A percentile compares a stretch with the other conserved stretches of the same genome.
phyloP scores from a whole-genome alignment of 2,888 invertebrate genomes.

The Napeogenes sylphis region DNA sequence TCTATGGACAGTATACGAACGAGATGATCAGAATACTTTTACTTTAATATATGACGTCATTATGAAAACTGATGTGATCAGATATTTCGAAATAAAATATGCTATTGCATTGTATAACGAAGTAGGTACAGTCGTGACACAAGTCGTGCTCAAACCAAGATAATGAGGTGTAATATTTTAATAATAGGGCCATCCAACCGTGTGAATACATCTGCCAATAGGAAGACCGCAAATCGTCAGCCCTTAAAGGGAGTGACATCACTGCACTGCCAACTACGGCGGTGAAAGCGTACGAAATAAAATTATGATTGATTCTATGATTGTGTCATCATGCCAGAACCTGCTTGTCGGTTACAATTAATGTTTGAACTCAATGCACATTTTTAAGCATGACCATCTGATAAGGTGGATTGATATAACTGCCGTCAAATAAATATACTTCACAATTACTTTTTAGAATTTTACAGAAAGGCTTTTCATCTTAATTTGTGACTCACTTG shows the following conservation, averaged over 20 bases:
- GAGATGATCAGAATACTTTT: too few species aligned
- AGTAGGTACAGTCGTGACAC: constrained; percentile 19
- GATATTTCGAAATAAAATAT: too few species aligned
- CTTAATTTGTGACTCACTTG: too few species aligned
- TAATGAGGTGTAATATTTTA: constrained; percentile 27
- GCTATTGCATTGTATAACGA: background rate
- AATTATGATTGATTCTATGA: constrained; percentile 53
- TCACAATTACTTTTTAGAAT: too few species aligned
- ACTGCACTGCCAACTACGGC: constrained; percentile 45
- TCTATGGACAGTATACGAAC: too few species aligned
- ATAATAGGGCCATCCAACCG: constrained; percentile 29
- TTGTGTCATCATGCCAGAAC: constrained; percentile 31
- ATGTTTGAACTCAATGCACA: constrained; percentile 12
- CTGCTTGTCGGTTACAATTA: constrained; percentile 22
- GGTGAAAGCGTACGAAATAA: constrained; percentile 54
- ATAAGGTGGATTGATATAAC: too few species aligned
- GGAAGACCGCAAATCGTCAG: constrained; percentile 49
- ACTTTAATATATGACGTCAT: too few species aligned
- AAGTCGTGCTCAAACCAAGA: constrained; percentile 20
- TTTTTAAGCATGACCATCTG: background rate
- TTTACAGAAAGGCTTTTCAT: too few species aligned
- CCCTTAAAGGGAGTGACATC: constrained; percentile 53
- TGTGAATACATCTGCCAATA: constrained; percentile 31
- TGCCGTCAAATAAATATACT: too few species aligned
- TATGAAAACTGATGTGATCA: too few species aligned